Conservation (phyloP, 2,113 vertebrate genomes). For the Nesoenas mayeri region DNA sequence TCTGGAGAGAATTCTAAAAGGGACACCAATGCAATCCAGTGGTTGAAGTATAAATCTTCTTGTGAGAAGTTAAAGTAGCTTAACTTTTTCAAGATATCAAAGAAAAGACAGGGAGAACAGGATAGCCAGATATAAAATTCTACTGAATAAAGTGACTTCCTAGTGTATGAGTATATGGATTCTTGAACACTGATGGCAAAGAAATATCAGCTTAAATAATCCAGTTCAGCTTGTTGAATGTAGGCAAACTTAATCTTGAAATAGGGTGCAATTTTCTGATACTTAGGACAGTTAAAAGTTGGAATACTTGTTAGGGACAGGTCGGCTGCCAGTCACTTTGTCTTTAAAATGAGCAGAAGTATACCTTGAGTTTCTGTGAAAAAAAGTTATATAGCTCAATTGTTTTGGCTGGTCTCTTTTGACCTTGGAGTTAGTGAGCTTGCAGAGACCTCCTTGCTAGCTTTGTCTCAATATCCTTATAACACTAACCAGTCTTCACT, state of each 20-base stretch:
- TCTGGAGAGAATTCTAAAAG: neutral
- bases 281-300: neutral
- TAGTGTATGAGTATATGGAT: neutral
- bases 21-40: neutral
- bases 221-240: neutral
- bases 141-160: neutral
- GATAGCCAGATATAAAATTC: neutral
- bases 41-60: neutral
- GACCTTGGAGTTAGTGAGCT: neutral
- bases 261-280: neutral
- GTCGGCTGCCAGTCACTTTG: neutral
- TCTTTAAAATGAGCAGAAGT: neutral
- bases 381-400: accelerated
- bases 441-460: neutral
- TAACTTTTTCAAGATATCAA: neutral
- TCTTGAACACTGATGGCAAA: neutral
- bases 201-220: neutral
- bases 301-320: accelerated
- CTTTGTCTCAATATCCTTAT: neutral
- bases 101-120: neutral
- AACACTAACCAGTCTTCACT: neutral
- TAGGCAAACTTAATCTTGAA: neutral
- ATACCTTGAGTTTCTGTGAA: neutral
- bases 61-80: neutral
- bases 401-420: neutral